Base-by-base conservation (phyloP, 2,113 vertebrate species). In the Crocuta crocuta region DNA sequence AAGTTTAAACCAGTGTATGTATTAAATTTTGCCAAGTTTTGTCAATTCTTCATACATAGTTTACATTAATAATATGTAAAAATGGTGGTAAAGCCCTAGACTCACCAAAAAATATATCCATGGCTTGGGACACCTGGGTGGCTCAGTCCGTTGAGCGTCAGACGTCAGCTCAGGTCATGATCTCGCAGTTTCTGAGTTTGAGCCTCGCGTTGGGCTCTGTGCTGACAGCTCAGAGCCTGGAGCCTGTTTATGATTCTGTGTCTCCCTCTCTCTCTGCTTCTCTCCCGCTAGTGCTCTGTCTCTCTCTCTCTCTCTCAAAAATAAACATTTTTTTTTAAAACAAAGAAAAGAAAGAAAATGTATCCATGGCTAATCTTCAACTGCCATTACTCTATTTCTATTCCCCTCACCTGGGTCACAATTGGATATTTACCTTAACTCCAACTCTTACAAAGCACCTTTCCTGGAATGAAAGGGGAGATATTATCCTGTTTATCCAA, bases 61-160 rank as follows among this genome's bases (percentile, higher is more conserved):
- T 85, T 89, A 79, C n/a, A 81, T 81, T 78, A 96, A 76, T 35
- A 83, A 93, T 43, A 33, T 71, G n/a, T 89, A 97, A 45, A 88
- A 95, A 21, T 55, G 21, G 48, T 91, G 26, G 19, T 16, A 35
- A 84, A 50, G 31, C 58, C 50, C 16, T 91, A 73, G 19, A 88
- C 11, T 66, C 80, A 94, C 31, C 71, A 80, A 71, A 33, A 86
- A 96, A 83, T 31, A 28, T 68, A 61, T 23, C 21, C 58, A 23
- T 61, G 58, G 58, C 21, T 61, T 23, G 58, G 21, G 8, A 21
- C 58, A 9, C 21, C 58, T 61, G 58, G 58, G 5, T 61, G 58
- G 21, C 58, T 61, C 58, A 61, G 58, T 24, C 53, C 16, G 53
- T 55, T 55, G 53, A 55, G 53, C 16, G 8, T 61, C 21, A 7